Conservation (phyloP, 2,797 vertebrate species). For the Microctenopoma stevenorrisi region DNA sequence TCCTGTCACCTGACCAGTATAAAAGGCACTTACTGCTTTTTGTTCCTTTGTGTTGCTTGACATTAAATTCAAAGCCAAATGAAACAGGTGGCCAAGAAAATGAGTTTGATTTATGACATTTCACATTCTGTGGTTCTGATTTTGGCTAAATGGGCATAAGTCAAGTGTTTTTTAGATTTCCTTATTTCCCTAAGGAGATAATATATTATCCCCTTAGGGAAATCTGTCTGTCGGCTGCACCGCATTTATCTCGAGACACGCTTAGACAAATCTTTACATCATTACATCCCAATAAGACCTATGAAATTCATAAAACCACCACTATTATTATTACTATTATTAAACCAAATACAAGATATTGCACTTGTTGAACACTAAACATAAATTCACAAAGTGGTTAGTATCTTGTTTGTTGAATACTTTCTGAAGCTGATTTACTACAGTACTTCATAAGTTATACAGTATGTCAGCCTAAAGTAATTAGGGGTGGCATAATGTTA, state of each 20-base stretch:
- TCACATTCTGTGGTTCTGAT: neutral
- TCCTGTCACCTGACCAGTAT: slow-evolving; percentile 1
- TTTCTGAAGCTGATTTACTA: neutral
- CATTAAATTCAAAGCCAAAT: slow-evolving; percentile 37
- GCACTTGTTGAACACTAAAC: neutral
- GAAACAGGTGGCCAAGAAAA: slow-evolving; percentile 37
- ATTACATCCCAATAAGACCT: neutral
- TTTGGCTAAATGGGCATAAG: slow-evolving; percentile 1
- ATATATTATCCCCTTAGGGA: too few species aligned
- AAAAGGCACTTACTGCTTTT: slow-evolving; percentile 1
- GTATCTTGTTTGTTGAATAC: neutral
- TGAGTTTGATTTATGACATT: slow-evolving; percentile 15
- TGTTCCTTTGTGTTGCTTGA: slow-evolving; percentile 11
- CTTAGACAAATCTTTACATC: neutral
- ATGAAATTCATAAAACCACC: neutral
- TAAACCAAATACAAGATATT: neutral
- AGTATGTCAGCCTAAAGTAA: neutral
- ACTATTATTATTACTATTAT: neutral
- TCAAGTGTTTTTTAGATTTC: neutral
- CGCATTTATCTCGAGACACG: neutral
- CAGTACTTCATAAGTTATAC: neutral
- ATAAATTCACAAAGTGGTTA: neutral
- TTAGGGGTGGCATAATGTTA: neutral
- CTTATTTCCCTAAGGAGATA: too few species aligned
- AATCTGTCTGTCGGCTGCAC: neutral